Evolutionary conservation across 1,140 invertebrate species (phyloP), one percentile per base, ranked within the genome.

Genomic region (Nautilus pompilius): DNA sequence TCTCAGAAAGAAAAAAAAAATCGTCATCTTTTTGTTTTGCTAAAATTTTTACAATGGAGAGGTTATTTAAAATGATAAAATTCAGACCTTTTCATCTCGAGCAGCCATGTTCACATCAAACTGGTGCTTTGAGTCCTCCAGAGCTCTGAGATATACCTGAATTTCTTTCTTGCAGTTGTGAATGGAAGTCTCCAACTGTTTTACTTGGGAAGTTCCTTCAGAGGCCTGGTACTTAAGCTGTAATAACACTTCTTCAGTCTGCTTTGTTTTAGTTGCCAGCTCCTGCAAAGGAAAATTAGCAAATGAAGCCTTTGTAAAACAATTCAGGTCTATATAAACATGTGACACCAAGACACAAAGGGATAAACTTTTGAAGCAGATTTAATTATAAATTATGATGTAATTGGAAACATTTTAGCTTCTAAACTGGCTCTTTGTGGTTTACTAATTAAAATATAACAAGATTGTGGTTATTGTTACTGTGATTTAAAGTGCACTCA

Each of bases 91-190:
- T 26, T 74, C 60, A 34, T 78, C 71, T 48, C 72, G 71, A 15
- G 74, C 57, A 8, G 46, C 34, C 5, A 78, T 56, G 53, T 78
- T 75, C 51, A 58, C 65, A 10, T 80, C 76, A 71, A 72, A 77
- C 26, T 70, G 66, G 10, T 76, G 66, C 48, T 71, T 74, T 5
- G 71, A 71, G 32, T 74, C 65, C 51, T 78, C 73, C 58, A 77
- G 64, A 22, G 69, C 73, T 22, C 63, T 63, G 10, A 78, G 62
- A 41, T 75, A 74, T 20, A 67, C 72, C 41, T 63, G 58, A 5
- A 80, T 67, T 60, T 80, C 78, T 20, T 77, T 72, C 30, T 70
- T 69, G 60, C 76, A 78, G 54, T 74, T 53, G 26, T 72, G 3
- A 20, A 80, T 49, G 10, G 76, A 69, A 5, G 70, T 62, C 58